A percentile compares a stretch with the other conserved stretches of the same genome.
Conservation (phyloP, 2,797 vertebrate genomes). For the Gobionotothen gibberifrons region DNA sequence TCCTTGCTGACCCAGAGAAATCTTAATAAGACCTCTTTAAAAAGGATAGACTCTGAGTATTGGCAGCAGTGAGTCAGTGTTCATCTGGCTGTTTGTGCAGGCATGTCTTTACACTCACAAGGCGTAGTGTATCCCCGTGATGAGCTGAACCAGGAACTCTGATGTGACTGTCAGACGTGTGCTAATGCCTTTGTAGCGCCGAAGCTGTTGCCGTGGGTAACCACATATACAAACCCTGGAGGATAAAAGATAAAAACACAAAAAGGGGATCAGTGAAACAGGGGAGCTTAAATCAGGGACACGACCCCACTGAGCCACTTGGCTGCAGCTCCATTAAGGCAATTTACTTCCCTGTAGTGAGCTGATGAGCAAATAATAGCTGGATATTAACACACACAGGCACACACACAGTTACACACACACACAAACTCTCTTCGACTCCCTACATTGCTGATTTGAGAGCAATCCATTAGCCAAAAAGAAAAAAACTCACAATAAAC, state of each 20-base stretch:
- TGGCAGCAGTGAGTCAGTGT: neutral
- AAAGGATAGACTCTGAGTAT: neutral
- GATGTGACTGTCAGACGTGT: constrained; percentile 93
- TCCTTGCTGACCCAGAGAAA: too few relatives aligned
- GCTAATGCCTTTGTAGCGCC: constrained; percentile 93
- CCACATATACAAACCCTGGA: constrained; percentile 95
- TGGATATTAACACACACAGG: neutral
- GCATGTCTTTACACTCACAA: constrained; percentile 87
- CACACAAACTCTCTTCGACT: too few relatives aligned
- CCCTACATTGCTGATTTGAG: too few relatives aligned
- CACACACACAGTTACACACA: neutral
- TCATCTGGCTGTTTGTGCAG: neutral
- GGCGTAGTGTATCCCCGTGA: constrained; percentile 97
- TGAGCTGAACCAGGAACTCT: constrained; percentile 97
- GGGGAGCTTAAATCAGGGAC: constrained; percentile 20
- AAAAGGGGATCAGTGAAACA: constrained; percentile 22
- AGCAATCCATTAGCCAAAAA: too few relatives aligned
- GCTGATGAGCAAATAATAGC: neutral
- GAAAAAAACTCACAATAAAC: too few relatives aligned
- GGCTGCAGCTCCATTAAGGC: constrained; percentile 29
- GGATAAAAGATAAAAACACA: constrained; percentile 32
- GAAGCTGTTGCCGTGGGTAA: constrained; percentile 94
- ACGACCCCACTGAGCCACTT: constrained; percentile 17
- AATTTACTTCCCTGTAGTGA: constrained; percentile 27
- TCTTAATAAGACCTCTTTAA: too few relatives aligned